Evolutionary conservation across 37 sponge, comb jelly and placozoan species (phyloP), one percentile per base, ranked within the genome.

Genomic region (Agelas oroides): DNA sequence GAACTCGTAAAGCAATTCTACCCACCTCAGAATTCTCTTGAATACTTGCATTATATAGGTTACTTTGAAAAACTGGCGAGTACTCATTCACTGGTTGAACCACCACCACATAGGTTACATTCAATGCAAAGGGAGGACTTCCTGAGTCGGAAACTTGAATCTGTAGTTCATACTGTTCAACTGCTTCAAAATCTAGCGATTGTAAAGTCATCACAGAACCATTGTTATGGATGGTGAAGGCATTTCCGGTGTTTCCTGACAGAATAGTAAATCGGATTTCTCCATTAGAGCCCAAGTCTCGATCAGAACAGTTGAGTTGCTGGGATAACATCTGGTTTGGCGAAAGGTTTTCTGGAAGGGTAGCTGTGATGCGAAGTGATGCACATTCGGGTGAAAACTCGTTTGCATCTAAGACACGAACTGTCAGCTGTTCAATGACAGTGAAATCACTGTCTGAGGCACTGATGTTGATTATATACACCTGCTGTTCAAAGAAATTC

Each of bases 331-430:
- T 20, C 16, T 20, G 46, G 24, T 13, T 25, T 19, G 41, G 63
- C 14, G 23, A 28, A 23, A 70, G 20, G 12, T 31, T 80, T 52
- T 89, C 84, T 38, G 30, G 1, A 21, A 83, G 34, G 0, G 55
- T 30, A 5, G 17, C 23, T 15, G 39, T 69, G 37, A 79, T 58
- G 5, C 19, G n/a, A 61, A 24, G 19, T 24, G 68, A 20, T 6
- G 59, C 59, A 36, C 86, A 91, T 11, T 15, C 39, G 1, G 91
- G 91, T 17, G 57, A 0, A 62, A 63, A 84, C 41, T 92, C 86
- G 67, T 92, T 92, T 30, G 35, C 80, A 34, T 92, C 85, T 19
- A 31, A 5, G 52, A 87, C 88, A 70, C 23, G 57, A 17, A 94
- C 65, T 2, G 31, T 53, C 11, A 94, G 75, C 33, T 63, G 65